phyloP scores from a whole-genome alignment of 2,797 vertebrate species.

The Sebastes minor region DNA sequence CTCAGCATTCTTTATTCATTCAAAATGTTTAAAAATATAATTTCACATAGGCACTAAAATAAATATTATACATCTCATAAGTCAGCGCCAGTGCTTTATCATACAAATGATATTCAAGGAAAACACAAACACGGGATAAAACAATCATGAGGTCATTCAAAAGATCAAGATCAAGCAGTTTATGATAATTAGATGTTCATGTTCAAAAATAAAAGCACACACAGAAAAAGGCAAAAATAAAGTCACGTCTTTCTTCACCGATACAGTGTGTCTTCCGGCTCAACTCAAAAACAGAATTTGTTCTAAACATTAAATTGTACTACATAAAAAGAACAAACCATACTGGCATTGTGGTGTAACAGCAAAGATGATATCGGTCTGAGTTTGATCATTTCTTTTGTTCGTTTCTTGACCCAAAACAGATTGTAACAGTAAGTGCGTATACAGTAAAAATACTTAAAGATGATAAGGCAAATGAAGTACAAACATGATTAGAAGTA shows the following conservation, averaged over 20 bases:
- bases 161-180: constrained; percentile 12
- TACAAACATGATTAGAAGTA: background rate
- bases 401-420: background rate
- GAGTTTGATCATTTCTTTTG: background rate
- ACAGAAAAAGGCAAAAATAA: constrained; percentile 30
- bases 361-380: background rate
- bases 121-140: constrained; percentile 29
- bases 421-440: constrained; percentile 24
- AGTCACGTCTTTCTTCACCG: constrained; percentile 16
- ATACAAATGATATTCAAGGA: constrained; percentile 37
- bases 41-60: constrained; percentile 69
- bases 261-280: background rate
- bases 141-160: constrained; percentile 20
- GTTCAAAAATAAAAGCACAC: constrained; percentile 11
- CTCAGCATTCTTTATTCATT: constrained; percentile 73
- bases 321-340: background rate
- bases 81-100: constrained; percentile 19
- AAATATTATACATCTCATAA: constrained; percentile 40
- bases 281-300: background rate
- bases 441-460: constrained; percentile 22
- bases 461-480: constrained; percentile 52
- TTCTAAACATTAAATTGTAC: background rate
- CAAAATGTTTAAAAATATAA: constrained; percentile 70
- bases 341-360: constrained; percentile 36
- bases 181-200: background rate